Percentiles rank a stretch among this genome's conserved stretches.
Evolutionary conservation across 2,113 vertebrate species (phyloP).

Genomic region (Peromyscus californicus): DNA sequence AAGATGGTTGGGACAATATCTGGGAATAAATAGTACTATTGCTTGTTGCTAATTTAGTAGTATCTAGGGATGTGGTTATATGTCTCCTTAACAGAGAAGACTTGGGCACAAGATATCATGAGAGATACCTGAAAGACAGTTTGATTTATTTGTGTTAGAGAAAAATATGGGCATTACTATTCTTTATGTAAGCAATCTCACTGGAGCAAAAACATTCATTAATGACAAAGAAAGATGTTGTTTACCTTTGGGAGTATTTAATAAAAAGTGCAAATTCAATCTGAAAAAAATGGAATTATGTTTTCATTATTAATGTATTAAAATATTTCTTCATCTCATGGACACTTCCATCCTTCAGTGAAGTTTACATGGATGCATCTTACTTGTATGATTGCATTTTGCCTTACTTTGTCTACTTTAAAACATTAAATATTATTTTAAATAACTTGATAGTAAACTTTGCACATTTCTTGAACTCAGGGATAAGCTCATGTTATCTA

Average conservation of each 20-base stretch:
- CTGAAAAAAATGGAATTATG: background rate
- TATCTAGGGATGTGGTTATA: background rate
- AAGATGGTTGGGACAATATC: background rate
- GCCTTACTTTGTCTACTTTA: background rate
- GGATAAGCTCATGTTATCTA: background rate
- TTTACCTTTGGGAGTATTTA: background rate
- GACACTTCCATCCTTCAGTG: background rate
- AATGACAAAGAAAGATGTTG: background rate
- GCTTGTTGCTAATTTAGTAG: background rate
- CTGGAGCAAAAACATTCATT: background rate
- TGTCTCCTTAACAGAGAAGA: background rate
- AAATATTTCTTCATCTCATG: background rate
- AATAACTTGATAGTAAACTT: background rate
- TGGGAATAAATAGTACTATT: background rate
- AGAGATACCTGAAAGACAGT: background rate
- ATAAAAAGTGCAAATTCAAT: background rate
- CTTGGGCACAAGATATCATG: background rate
- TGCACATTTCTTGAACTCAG: background rate
- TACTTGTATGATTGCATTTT: background rate
- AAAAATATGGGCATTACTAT: background rate
- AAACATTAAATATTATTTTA: background rate
- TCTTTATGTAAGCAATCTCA: background rate
- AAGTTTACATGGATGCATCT: background rate
- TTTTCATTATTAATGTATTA: background rate
- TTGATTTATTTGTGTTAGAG: background rate